Evolutionary conservation across 1,140 invertebrate species (phyloP).

Genomic region (Lysiphlebus fabarum): DNA sequence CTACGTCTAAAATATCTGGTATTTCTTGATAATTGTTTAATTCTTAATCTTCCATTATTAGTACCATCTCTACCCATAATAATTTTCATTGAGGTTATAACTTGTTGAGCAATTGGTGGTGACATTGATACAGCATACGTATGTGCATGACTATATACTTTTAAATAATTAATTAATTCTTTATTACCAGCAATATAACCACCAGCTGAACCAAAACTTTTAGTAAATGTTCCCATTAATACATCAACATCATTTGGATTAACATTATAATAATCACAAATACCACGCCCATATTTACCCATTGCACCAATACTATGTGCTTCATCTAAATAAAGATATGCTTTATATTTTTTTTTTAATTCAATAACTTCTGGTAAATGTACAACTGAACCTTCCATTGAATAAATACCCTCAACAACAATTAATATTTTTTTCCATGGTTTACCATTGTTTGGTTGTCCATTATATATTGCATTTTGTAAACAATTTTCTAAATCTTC

Average conservation of each 20-base stretch:
- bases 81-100: conserved; percentile 82
- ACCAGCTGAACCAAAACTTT: conserved; percentile 93
- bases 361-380: conserved; percentile 84
- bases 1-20: conserved; percentile 83
- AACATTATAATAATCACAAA: conserved; percentile 79
- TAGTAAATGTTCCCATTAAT: conserved; percentile 95
- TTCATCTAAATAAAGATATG: conserved; percentile 91
- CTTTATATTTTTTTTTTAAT: conserved; percentile 94
- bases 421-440: conserved; percentile 95
- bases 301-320: conserved; percentile 96
- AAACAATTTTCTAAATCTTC: conserved; percentile 78
- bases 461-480: conserved; percentile 73
- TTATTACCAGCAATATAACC: conserved; percentile 93
- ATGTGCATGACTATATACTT: conserved; percentile 79
- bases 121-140: conserved; percentile 88
- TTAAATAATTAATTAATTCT: conserved; percentile 76
- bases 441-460: conserved; percentile 71
- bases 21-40: conserved; percentile 77
- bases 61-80: conserved; percentile 85
- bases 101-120: conserved; percentile 86
- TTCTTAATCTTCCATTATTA: conserved; percentile 69
- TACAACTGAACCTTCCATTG: conserved; percentile 97
- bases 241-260: conserved; percentile 90
- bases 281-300: conserved; percentile 82
- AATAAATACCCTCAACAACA: conserved; percentile 93